These are phyloP conservation scores for Andrena marginata DNA, from an alignment of 2,888 invertebrate species.

Conservation along the genomic window DNA sequence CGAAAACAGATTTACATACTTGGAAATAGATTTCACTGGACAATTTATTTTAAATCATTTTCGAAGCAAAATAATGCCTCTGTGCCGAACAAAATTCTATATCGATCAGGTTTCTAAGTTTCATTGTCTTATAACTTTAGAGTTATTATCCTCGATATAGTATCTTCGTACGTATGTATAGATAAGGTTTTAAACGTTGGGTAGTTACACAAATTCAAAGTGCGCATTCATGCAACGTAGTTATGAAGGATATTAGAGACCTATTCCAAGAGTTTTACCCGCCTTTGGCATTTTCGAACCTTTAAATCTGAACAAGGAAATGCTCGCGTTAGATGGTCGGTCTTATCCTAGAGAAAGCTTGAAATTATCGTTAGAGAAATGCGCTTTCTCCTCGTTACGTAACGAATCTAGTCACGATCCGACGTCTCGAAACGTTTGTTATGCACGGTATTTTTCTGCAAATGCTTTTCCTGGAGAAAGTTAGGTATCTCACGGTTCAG, in stretches of 20 bases:
- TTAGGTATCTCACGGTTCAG: background rate
- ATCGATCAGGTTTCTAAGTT: background rate
- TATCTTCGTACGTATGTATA: background rate
- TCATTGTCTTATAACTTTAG: background rate
- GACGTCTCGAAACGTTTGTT: slow-evolving; percentile 48
- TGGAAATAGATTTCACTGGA: too few relatives aligned
- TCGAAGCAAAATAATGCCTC: too few relatives aligned
- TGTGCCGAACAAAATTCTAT: too few relatives aligned
- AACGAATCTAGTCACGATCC: slow-evolving; percentile 46
- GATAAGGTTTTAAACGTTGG: background rate
- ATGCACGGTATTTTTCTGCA: slow-evolving; percentile 37
- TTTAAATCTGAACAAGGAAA: slow-evolving; percentile 25
- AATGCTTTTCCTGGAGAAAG: slow-evolving; percentile 67
- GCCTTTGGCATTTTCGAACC: background rate
- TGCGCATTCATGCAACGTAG: background rate
- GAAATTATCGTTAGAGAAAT: slow-evolving; percentile 32
- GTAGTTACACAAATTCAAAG: background rate
- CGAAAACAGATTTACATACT: background rate
- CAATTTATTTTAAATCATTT: too few relatives aligned
- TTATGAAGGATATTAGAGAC: background rate
- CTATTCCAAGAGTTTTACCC: background rate
- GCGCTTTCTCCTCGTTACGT: slow-evolving; percentile 63
- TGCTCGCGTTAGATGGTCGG: background rate
- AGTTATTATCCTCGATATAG: background rate
- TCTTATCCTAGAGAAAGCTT: slow-evolving; percentile 48